These are phyloP conservation scores for Bactericera cockerelli DNA, from an alignment of 1,140 invertebrate species.

Conservation along the genomic window DNA sequence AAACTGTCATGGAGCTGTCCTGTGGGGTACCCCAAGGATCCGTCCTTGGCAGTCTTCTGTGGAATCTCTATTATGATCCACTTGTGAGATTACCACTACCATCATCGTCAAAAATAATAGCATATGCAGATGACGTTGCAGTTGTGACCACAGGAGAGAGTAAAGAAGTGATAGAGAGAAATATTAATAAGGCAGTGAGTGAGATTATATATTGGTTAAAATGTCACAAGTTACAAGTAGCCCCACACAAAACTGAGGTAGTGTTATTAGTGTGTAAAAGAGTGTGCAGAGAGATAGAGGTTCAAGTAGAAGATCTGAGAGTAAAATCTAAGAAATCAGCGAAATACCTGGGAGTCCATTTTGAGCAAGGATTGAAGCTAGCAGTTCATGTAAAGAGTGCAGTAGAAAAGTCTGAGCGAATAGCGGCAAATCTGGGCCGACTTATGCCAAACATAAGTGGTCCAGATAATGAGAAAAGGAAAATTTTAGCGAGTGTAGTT, in stretches of 20 bases:
- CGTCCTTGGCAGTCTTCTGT: constrained; percentile 24
- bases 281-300: neutral
- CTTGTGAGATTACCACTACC: constrained; percentile 22
- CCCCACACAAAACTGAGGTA: neutral
- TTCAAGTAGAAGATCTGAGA: neutral
- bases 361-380: neutral
- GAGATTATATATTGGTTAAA: neutral
- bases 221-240: neutral
- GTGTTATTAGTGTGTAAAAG: neutral
- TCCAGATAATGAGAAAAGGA: neutral
- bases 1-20: too few species aligned
- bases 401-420: neutral
- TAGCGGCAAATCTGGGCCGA: neutral
- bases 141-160: constrained; percentile 10
- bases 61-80: constrained; percentile 25
- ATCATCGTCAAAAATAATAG: neutral
- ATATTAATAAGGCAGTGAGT: neutral
- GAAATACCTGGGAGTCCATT: neutral
- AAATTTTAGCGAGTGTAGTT: neutral
- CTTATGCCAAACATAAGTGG: neutral
- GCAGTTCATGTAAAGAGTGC: neutral
- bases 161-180: neutral
- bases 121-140: constrained; percentile 13
- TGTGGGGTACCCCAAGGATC: constrained; percentile 24
- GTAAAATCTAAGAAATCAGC: neutral